These are phyloP conservation scores for Chlorocebus sabaeus DNA, from an alignment of 2,113 vertebrate genomes.

Conservation along the genomic window DNA sequence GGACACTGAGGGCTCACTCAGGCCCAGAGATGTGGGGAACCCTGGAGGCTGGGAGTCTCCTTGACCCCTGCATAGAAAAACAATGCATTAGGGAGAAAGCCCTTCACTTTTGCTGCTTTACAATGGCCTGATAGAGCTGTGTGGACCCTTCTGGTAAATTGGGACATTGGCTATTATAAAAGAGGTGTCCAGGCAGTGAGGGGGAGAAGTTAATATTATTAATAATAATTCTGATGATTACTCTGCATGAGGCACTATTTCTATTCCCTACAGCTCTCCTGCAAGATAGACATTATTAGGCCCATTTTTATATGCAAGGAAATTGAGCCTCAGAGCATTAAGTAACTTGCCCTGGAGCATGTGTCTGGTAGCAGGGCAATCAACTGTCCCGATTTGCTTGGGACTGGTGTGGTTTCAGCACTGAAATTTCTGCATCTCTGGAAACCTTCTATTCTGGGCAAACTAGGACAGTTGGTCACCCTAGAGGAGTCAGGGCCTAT, in stretches of 20 bases:
- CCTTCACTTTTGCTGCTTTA: not conserved
- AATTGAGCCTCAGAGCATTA: not conserved
- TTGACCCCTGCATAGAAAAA: too few species aligned
- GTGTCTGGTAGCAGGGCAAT: too few species aligned
- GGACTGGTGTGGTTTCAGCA: not conserved
- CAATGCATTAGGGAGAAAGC: not conserved
- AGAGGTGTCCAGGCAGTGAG: not conserved
- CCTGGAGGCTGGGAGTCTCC: not conserved
- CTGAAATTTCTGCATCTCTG: not conserved
- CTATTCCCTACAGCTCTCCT: rapidly evolving
- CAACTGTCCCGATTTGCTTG: not conserved
- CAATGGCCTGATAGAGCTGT: rapidly evolving
- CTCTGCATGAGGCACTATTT: not conserved
- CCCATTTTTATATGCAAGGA: not conserved
- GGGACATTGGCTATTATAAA: rapidly evolving
- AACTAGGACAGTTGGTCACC: not conserved
- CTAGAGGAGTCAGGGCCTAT: not conserved
- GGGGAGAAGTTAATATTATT: rapidly evolving
- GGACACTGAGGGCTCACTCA: not conserved
- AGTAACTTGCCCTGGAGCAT: not conserved
- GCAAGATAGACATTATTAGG: not conserved
- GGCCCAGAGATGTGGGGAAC: not conserved
- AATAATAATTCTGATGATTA: rapidly evolving
- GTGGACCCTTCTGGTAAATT: rapidly evolving
- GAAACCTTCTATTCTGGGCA: not conserved